Base-by-base conservation (phyloP, 2,888 invertebrate species). In the Folsomia manolachei region DNA sequence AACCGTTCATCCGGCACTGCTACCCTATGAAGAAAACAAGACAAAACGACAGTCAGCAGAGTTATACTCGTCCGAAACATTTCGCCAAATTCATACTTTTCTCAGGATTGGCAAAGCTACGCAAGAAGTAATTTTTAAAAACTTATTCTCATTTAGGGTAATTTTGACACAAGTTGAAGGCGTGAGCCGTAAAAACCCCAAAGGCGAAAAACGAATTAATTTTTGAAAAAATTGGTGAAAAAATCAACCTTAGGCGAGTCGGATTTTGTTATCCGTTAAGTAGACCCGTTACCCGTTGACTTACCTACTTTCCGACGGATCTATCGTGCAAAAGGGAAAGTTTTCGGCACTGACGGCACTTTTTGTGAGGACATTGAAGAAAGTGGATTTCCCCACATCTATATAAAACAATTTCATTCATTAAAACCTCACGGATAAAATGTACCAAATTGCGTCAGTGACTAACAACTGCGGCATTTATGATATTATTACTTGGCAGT, bases 251-350 rank as follows among this genome's bases (percentile, higher is more conserved):
- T n/a, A n/a, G n/a, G n/a, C n/a, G n/a, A n/a, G n/a, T n/a, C n/a
- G n/a, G n/a, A n/a, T n/a, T n/a, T n/a, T n/a, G n/a, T n/a, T n/a
- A n/a, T n/a, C n/a, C n/a, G n/a, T n/a, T n/a, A n/a, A n/a, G n/a
- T n/a, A n/a, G n/a, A n/a, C n/a, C n/a, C n/a, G n/a, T n/a, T n/a
- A n/a, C n/a, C n/a, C n/a, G n/a, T n/a, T n/a, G n/a, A n/a, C n/a
- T n/a, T n/a, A n/a, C n/a, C n/a, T n/a, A n/a, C n/a, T n/a, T n/a
- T n/a, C n/a, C n/a, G n/a, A n/a, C n/a, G 99, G 99, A 86, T 99
- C 97, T 84, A 99, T 99, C 85, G 99, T 99, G 87, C 99, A 99
- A 88, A 99, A 99, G 0, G 99, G 98, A 84, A 98, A 99, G 84
- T 99, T 99, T 84, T 98, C 99, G 68, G 99, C 99, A 70, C 96